phyloP scores from a whole-genome alignment of 2,888 invertebrate genomes.

The Bruchidius siliquastri region DNA sequence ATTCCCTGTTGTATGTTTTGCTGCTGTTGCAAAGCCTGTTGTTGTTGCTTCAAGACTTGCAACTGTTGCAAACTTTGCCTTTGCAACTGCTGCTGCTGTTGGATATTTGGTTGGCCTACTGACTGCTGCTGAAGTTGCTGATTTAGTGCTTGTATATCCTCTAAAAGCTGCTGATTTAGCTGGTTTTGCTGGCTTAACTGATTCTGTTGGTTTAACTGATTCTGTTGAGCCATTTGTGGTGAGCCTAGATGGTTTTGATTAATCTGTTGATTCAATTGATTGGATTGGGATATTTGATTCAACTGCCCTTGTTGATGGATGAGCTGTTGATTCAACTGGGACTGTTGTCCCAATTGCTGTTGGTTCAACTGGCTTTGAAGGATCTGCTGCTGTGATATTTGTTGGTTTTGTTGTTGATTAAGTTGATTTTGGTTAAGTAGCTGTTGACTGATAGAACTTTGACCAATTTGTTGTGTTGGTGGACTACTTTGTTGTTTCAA shows the following conservation, averaged over 20 bases:
- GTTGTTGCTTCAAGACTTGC: slow-evolving; percentile 27
- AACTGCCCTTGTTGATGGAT: slow-evolving; percentile 6
- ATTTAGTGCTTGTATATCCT: slow-evolving; percentile 7
- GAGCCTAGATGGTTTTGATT: not conserved
- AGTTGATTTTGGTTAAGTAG: slow-evolving; percentile 15
- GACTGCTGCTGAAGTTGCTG: slow-evolving; percentile 20
- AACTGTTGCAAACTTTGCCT: slow-evolving; percentile 19
- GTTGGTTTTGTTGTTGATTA: slow-evolving; percentile 16
- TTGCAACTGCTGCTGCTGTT: slow-evolving; percentile 19
- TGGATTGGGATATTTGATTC: not conserved
- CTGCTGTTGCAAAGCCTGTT: slow-evolving; percentile 30
- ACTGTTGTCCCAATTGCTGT: slow-evolving; percentile 19
- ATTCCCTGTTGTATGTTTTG: slow-evolving; percentile 7
- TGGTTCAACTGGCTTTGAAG: slow-evolving; percentile 7
- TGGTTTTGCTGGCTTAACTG: slow-evolving; percentile 22
- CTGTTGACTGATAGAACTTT: not conserved
- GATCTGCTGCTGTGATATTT: not conserved
- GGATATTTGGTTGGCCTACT: slow-evolving; percentile 10
- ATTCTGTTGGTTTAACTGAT: slow-evolving; percentile 19
- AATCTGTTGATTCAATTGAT: slow-evolving; percentile 16
- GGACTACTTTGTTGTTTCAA: slow-evolving; percentile 26
- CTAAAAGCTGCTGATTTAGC: slow-evolving; percentile 13
- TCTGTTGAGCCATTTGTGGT: slow-evolving; percentile 12
- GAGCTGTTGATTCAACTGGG: slow-evolving; percentile 13
- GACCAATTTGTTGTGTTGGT: slow-evolving; percentile 14